Evolutionary conservation across 2,797 vertebrate species (phyloP).

Genomic region (Limnodromus scolopaceus): DNA sequence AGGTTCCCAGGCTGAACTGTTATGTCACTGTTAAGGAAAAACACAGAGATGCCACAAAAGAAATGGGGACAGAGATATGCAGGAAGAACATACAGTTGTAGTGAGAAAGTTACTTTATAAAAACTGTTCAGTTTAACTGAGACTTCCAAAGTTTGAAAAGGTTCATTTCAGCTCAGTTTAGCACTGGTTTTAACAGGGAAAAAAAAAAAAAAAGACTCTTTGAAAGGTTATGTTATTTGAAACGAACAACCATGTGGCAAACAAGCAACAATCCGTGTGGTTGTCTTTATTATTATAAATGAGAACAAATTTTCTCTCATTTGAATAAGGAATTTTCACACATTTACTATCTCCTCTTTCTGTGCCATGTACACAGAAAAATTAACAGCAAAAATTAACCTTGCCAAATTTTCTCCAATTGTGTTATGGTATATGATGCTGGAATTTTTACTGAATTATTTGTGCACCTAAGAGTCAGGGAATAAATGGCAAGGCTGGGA

Average conservation of each 20-base stretch:
- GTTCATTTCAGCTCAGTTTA: not conserved
- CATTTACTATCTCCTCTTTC: not conserved
- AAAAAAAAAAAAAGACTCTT: not conserved
- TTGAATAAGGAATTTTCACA: not conserved
- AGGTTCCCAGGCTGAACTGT: not conserved
- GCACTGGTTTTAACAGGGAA: not conserved
- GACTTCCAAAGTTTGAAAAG: not conserved
- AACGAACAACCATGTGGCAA: not conserved
- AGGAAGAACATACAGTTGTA: not conserved
- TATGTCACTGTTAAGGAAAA: not conserved
- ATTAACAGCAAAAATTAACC: not conserved
- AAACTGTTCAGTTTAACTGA: not conserved
- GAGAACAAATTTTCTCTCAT: not conserved
- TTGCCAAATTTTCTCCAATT: not conserved
- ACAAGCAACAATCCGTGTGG: not conserved
- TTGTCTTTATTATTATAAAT: not conserved
- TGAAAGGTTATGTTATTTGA: not conserved
- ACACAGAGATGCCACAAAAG: not conserved
- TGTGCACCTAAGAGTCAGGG: not conserved
- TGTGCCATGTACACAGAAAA: not conserved
- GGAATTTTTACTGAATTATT: not conserved
- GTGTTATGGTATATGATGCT: not conserved
- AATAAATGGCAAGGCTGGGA: not conserved
- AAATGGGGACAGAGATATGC: not conserved
- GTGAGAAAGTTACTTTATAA: not conserved